Evolutionary conservation across 92 coral and sea anemone species (phyloP).

Genomic region (Phymanthus crucifer): DNA sequence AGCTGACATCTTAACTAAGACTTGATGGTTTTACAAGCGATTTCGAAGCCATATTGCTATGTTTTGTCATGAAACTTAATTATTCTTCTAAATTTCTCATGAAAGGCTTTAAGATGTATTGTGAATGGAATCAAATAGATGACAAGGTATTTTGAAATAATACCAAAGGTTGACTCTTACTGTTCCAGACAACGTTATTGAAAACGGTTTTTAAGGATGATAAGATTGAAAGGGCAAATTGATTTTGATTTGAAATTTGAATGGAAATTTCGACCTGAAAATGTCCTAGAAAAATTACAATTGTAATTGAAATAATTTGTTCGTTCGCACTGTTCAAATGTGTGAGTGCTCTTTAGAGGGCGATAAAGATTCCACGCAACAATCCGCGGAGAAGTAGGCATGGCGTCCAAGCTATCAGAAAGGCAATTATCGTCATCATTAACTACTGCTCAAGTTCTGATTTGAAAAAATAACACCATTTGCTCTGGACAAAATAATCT

Average conservation of each 20-base stretch:
- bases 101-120: not conserved
- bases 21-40: constrained; percentile 17
- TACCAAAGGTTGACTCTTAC: not conserved
- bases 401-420: constrained; percentile 8
- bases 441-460: constrained; percentile 34
- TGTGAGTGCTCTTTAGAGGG: not conserved
- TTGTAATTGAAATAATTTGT: not conserved
- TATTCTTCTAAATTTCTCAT: constrained; percentile 1
- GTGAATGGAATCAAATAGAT: not conserved
- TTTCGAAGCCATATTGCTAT: constrained; percentile 14
- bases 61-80: constrained; percentile 2
- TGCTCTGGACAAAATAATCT: constrained; percentile 66
- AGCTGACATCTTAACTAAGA: constrained; percentile 33
- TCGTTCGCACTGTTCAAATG: not conserved
- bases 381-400: not conserved
- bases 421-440: constrained; percentile 28
- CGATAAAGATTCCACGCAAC: constrained; percentile 3
- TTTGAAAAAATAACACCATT: constrained; percentile 63
- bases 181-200: not conserved
- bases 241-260: not conserved
- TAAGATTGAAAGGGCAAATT: not conserved
- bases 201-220: not conserved
- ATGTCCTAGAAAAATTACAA: too few species aligned
- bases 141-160: not conserved
- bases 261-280: too few species aligned